Base-by-base conservation (phyloP, 2,113 vertebrate species). In the Plecotus auritus region DNA sequence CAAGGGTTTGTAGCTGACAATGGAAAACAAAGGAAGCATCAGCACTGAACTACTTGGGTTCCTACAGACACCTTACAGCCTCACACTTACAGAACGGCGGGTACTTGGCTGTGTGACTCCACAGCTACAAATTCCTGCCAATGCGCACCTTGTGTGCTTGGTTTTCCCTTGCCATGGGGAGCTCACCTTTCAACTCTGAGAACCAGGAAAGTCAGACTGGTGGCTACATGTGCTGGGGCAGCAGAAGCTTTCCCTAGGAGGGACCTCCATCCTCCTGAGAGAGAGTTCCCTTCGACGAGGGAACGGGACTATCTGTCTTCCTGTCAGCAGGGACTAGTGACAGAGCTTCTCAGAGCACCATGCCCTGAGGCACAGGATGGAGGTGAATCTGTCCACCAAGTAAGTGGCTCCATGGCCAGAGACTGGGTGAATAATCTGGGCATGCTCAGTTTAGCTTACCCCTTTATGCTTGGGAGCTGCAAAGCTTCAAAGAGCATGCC, bases 1-100 rank as follows among this genome's bases (percentile, higher is more conserved):
- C 97, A 10, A 98, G 97, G 12, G 98, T 98, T 94, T 98, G 93
- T 40, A 98, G 90, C 98, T 98, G 70, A 1, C 1, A 56, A 70
- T 4, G 35, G n/a, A 91, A 95, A 93, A 12, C 12, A 93, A 61
- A 51, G 28, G 54, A 32, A 4, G 4, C 2, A 17, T 93, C 73
- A 95, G 61, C 10, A 22, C 20, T 4, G 4, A 66, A n/a, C 66
- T 35, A 30, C 35, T 93, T 42, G 1, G 35, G 40, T 42, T 35
- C 1, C 85, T 35, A 11, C 22, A 74, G 16, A 42, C 32, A 80
- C n/a, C 86, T 45, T 2, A 47, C 2, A 42, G 42, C 11, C 7
- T 7, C 20, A 54, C 37, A 54, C 10, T 28, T 82, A 32, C 7
- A 45, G 4, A 11, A 35, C 9, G 2, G 2, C 0, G 0, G 12